Percentiles rank a stretch among this genome's conserved stretches.
Evolutionary conservation across 2,888 invertebrate species (phyloP).

Genomic region (Nemotelus pantherinus): DNA sequence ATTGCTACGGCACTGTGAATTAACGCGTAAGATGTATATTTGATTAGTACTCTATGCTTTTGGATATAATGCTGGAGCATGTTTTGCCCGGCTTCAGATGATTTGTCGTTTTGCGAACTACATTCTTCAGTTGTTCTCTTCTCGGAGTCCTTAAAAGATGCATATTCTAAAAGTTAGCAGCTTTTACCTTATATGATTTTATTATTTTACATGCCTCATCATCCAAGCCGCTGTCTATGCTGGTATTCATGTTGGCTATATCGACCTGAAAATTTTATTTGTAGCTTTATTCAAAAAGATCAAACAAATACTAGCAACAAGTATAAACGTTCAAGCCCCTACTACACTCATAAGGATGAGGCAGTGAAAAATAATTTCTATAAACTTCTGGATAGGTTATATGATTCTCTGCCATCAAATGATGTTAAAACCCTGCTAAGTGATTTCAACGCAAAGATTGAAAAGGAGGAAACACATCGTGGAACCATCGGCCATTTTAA

Average conservation of each 20-base stretch:
- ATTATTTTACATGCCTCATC: constrained; percentile 1
- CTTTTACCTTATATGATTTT: neutral
- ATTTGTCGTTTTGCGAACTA: neutral
- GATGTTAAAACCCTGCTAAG: no score
- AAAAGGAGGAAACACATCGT: no score
- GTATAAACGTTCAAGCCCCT: no score
- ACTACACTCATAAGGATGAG: no score
- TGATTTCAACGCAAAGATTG: no score
- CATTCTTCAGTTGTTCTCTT: neutral
- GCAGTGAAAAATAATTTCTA: no score
- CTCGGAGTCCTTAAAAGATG: constrained; percentile 1
- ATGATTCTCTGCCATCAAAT: no score
- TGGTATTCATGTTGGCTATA: neutral
- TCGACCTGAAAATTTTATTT: neutral
- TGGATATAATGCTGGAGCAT: neutral
- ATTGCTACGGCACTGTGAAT: constrained; percentile 53
- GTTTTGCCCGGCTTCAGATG: neutral
- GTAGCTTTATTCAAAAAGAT: no score
- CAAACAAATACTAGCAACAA: no score
- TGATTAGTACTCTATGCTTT: constrained; percentile 46
- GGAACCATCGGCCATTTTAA: no score
- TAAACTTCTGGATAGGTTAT: no score
- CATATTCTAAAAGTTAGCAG: neutral
- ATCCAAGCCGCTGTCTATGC: constrained; percentile 17
- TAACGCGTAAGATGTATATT: constrained; percentile 49